A percentile compares a stretch with the other conserved stretches of the same genome.
phyloP scores from a whole-genome alignment of 2,797 vertebrate species.

The Rhinoraja longicauda region DNA sequence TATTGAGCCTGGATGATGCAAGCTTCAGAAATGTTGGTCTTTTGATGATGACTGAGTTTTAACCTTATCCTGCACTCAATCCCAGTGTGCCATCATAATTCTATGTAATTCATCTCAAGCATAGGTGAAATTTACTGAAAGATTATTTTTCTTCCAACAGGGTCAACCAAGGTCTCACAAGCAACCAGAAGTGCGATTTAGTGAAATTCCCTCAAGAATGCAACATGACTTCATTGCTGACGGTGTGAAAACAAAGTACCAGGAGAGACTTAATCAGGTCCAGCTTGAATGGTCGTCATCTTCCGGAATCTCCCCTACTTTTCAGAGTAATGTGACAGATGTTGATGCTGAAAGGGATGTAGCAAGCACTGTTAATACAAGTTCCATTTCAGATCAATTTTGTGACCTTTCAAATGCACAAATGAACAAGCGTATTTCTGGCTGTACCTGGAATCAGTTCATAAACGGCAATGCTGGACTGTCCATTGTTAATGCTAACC shows the following conservation, averaged over 20 bases:
- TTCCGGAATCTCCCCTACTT: constrained; percentile 60
- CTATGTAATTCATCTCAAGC: constrained; percentile 2
- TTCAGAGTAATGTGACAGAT: constrained; percentile 67
- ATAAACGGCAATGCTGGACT: constrained; percentile 55
- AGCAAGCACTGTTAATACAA: constrained; percentile 56
- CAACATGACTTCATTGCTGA: constrained; percentile 83
- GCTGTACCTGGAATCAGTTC: constrained; percentile 62
- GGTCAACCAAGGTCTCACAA: constrained; percentile 29
- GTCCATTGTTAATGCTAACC: constrained; percentile 47
- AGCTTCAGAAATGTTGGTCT: not conserved
- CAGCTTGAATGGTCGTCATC: constrained; percentile 76
- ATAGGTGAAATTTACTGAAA: not conserved
- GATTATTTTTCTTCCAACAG: constrained; percentile 30
- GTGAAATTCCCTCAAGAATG: constrained; percentile 46
- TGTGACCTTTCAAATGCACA: constrained; percentile 69
- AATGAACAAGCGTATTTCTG: constrained; percentile 60
- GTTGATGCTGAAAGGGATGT: constrained; percentile 69
- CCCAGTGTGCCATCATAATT: not conserved
- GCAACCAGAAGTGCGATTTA: constrained; percentile 26
- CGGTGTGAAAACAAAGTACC: constrained; percentile 87
- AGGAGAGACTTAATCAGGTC: constrained; percentile 78
- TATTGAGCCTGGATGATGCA: not conserved
- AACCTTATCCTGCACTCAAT: not conserved
- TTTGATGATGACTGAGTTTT: not conserved
- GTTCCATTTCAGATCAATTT: constrained; percentile 62